Evolutionary conservation across 2,797 vertebrate species (phyloP).

Genomic region (Arremon brunneinucha): DNA sequence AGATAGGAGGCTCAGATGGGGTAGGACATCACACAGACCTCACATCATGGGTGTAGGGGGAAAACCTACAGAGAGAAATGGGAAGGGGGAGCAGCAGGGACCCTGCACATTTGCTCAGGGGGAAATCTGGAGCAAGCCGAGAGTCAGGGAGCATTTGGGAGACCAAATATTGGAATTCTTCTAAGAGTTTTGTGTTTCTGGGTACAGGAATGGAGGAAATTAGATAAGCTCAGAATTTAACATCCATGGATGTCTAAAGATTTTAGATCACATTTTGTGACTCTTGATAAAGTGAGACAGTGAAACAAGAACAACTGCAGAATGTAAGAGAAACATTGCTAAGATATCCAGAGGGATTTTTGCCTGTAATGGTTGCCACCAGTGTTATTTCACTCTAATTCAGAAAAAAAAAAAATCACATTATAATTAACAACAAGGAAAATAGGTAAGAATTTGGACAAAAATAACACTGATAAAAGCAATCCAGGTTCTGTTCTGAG

Average conservation of each 20-base stretch:
- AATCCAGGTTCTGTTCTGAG: background rate
- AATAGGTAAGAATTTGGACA: background rate
- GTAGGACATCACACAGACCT: background rate
- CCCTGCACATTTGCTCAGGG: background rate
- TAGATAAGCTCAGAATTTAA: background rate
- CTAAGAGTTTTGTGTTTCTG: background rate
- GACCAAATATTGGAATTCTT: background rate
- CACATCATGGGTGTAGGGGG: background rate
- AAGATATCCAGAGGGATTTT: background rate
- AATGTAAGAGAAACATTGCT: background rate
- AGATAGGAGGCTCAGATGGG: accelerated
- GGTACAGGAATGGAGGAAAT: background rate
- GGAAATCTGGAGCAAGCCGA: background rate
- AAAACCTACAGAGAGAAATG: accelerated
- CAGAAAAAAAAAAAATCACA: background rate
- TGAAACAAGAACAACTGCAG: background rate
- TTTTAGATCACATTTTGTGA: background rate
- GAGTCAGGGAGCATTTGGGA: background rate
- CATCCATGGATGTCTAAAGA: background rate
- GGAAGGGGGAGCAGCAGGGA: background rate
- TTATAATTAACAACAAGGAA: background rate
- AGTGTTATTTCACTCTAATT: background rate
- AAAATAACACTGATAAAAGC: background rate
- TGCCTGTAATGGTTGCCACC: background rate
- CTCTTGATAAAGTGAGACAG: background rate